Base-by-base conservation (phyloP, 2,888 invertebrate genomes). In the Hipparchia sbordonii region DNA sequence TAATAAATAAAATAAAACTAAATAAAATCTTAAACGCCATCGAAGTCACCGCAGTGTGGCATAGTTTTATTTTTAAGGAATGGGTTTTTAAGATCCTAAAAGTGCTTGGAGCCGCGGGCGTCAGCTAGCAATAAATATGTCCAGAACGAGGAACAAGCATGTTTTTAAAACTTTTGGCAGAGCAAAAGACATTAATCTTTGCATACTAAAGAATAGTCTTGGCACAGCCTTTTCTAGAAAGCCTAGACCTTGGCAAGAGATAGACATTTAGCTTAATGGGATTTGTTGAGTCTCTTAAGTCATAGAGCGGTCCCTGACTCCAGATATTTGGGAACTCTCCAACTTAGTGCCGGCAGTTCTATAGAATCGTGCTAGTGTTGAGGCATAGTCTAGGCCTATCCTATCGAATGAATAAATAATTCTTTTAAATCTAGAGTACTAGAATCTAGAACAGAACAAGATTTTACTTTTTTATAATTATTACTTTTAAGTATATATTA, bases 261-360 rank as follows among this genome's bases (percentile, higher is more conserved):
- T 59, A 59, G 48, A 12, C 68, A 68, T 13, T 59, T 48, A 60
- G 48, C 23, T 23, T 68, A 68, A 68, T 68, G 68, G 12, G 46
- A 60, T 56, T 67, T 12, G 13, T 13, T n/a, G 56, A 33, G n/a
- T 39, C 66, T 13, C 23, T 54, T 57, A 48, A 45, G 69, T 12
- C 61, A 72, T 70, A 13, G 13, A 66, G 60, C 68, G 72, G 66
- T 52, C 67, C 13, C 48, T 62, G 70, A 69, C 66, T 56, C 61
- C 54, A 59, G 59, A 67, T 57, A 71, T 73, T 77, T 77, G 77
- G 77, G 76, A 71, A 39, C 61, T 60, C 23, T 74, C 77, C 77
- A 77, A 77, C 60, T 48, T 2, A 70, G 57, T n/a, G 45, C 54
- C 33, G 51, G 23, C 70, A 63, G 52, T 66, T 71, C 10, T 12